Evolutionary conservation across 2,797 vertebrate genomes (phyloP).

Genomic region (Eleutherodactylus coqui): DNA sequence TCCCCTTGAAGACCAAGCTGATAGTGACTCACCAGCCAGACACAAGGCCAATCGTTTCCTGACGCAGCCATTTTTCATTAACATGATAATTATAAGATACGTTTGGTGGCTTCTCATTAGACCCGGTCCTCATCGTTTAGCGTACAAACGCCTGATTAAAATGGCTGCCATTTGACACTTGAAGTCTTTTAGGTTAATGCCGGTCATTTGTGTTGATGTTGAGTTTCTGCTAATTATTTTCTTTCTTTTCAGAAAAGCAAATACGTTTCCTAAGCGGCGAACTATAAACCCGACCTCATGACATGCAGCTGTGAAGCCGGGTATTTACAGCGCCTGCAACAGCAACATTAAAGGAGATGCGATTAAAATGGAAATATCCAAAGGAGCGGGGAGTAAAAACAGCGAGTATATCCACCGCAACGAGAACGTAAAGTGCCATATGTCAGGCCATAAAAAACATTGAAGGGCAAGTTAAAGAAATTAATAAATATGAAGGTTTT

Average conservation of each 20-base stretch:
- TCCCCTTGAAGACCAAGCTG: not conserved
- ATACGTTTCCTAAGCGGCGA: not conserved
- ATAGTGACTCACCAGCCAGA: not conserved
- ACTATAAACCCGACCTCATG: not conserved
- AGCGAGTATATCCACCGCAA: not conserved
- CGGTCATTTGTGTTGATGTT: not conserved
- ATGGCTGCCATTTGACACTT: not conserved
- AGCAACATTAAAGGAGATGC: not conserved
- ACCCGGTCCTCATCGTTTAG: not conserved
- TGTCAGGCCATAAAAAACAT: not conserved
- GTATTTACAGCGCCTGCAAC: not conserved
- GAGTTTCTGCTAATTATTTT: slow-evolving; percentile 5
- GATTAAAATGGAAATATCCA: slow-evolving; percentile 21
- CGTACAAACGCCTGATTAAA: not conserved
- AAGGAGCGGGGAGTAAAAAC: not conserved
- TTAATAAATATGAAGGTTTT: too few relatives aligned
- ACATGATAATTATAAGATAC: not conserved
- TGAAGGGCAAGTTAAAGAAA: not conserved
- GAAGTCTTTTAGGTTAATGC: not conserved
- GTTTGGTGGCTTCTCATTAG: not conserved
- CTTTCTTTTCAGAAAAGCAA: not conserved
- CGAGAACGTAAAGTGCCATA: not conserved
- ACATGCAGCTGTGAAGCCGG: not conserved
- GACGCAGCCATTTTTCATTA: not conserved
- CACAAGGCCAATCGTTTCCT: not conserved